Conservation (phyloP, 2,888 invertebrate genomes). For the Thymelicus sylvestris region DNA sequence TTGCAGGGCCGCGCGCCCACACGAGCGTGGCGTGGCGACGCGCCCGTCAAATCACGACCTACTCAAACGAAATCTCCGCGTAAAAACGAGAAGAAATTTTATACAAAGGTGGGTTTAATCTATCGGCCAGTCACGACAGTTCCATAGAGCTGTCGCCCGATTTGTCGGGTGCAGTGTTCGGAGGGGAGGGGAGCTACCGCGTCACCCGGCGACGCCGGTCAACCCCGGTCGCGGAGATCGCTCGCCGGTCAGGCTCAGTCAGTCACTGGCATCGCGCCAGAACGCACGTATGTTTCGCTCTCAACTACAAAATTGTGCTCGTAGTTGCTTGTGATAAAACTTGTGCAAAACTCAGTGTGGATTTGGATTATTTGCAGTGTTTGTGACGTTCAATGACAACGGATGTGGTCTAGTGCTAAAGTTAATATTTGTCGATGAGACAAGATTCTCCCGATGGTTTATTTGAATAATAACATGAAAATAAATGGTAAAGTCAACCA, state of each 20-base stretch:
- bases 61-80: conserved; percentile 57
- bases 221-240: conserved; percentile 44
- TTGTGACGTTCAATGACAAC: conserved; percentile 67
- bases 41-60: conserved; percentile 64
- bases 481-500: conserved; percentile 77
- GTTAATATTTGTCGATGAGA: conserved; percentile 51
- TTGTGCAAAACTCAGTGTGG: conserved; percentile 70
- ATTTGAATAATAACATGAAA: conserved; percentile 83
- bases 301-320: conserved; percentile 42
- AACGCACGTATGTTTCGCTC: conserved; percentile 49
- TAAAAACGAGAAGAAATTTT: conserved; percentile 70
- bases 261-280: conserved; percentile 55
- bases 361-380: conserved; percentile 75
- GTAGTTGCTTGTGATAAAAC: conserved; percentile 45
- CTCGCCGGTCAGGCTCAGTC: conserved; percentile 52
- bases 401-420: conserved; percentile 65
- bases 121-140: conserved; percentile 66
- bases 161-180: conserved; percentile 65
- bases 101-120: conserved; percentile 67
- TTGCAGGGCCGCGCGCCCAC: conserved; percentile 59
- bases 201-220: conserved; percentile 50
- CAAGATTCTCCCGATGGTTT: conserved; percentile 76
- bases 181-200: conserved; percentile 58
- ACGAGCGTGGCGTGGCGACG: conserved; percentile 56
- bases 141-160: conserved; percentile 64